phyloP scores from a whole-genome alignment of 2,797 vertebrate species.

The Chaunax sp. region DNA sequence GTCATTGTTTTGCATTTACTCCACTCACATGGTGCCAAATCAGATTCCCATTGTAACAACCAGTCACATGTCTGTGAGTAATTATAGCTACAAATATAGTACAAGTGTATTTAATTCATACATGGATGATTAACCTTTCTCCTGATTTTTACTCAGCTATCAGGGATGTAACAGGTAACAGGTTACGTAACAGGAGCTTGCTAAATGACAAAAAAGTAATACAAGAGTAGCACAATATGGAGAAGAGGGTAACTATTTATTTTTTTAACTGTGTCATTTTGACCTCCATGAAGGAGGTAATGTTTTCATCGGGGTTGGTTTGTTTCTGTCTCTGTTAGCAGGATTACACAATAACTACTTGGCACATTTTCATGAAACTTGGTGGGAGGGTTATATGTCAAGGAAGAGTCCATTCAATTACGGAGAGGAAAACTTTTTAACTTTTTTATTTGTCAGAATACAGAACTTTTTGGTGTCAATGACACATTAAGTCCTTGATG shows the following conservation, averaged over 20 bases:
- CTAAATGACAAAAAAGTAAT: neutral
- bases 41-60: slow-evolving; percentile 12
- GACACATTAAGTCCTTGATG: too few relatives aligned
- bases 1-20: slow-evolving; percentile 31
- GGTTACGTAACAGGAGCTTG: too few relatives aligned
- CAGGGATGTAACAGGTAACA: neutral
- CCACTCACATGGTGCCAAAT: slow-evolving; percentile 2
- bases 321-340: too few relatives aligned
- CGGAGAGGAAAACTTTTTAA: too few relatives aligned
- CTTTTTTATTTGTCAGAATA: too few relatives aligned
- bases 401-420: too few relatives aligned
- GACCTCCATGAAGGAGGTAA: too few relatives aligned
- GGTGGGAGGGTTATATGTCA: too few relatives aligned
- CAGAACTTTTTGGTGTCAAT: too few relatives aligned
- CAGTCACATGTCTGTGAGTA: slow-evolving; percentile 19
- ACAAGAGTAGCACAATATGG: neutral
- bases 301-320: too few relatives aligned
- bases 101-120: neutral
- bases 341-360: too few relatives aligned
- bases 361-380: too few relatives aligned
- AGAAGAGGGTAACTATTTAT: neutral
- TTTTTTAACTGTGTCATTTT: neutral
- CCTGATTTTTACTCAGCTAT: neutral
- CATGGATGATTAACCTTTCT: slow-evolving; percentile 1
- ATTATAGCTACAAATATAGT: neutral